Percentiles rank a stretch among this genome's conserved stretches.
Evolutionary conservation across 2,113 vertebrate species (phyloP).

Genomic region (Rhabdornis inornatus): DNA sequence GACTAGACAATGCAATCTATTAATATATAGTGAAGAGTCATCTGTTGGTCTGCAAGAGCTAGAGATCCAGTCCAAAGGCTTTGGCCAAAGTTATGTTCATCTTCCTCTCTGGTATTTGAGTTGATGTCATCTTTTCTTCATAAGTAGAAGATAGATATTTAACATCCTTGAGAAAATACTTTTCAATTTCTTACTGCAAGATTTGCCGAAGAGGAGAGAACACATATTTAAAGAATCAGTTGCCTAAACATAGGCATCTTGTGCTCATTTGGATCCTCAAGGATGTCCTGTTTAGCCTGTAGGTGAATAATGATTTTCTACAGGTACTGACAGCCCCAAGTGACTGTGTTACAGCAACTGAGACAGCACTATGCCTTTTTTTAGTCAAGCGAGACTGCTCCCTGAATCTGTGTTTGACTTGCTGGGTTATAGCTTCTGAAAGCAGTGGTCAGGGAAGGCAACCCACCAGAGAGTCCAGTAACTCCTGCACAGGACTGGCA

Average conservation of each 20-base stretch:
- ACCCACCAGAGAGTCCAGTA: background rate
- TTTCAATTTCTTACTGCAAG: background rate
- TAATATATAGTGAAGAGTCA: background rate
- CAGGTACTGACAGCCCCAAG: background rate
- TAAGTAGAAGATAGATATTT: background rate
- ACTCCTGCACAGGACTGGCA: background rate
- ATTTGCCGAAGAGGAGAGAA: background rate
- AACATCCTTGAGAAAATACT: background rate
- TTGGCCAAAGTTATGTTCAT: background rate
- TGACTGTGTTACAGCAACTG: background rate
- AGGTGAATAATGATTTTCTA: background rate
- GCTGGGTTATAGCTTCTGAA: background rate
- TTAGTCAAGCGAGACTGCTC: background rate
- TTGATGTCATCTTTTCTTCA: background rate
- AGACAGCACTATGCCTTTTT: background rate
- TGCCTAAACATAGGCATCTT: background rate
- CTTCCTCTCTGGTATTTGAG: background rate
- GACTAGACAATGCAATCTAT: background rate
- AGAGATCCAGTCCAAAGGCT: background rate
- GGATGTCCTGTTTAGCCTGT: background rate
- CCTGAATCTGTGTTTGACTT: background rate
- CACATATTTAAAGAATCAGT: background rate
- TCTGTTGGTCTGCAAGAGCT: background rate
- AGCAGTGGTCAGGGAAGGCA: background rate
- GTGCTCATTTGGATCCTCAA: background rate